phyloP scores from a whole-genome alignment of 2,797 vertebrate species.

The Fundulus diaphanus region DNA sequence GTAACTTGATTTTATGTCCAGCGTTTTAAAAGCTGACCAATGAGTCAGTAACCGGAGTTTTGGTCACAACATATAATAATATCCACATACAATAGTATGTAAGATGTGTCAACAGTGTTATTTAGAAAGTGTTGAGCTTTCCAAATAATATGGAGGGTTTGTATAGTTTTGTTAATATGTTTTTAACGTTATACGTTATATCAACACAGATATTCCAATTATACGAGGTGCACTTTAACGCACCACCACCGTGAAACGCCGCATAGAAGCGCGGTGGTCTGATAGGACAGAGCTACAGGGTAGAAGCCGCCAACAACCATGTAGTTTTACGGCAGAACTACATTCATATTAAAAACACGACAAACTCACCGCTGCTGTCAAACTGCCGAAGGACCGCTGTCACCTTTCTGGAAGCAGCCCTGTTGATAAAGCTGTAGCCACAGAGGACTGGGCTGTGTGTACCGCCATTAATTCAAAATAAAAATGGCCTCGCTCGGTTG shows the following conservation, averaged over 20 bases:
- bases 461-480: too few relatives aligned
- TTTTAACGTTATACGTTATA: not conserved
- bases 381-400: not conserved
- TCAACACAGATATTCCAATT: not conserved
- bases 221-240: not conserved
- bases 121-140: not conserved
- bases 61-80: not conserved
- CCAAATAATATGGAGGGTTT: not conserved
- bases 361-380: not conserved
- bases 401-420: too few relatives aligned
- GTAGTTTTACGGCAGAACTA: too few relatives aligned
- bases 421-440: too few relatives aligned
- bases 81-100: not conserved
- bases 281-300: not conserved
- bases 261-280: too few relatives aligned
- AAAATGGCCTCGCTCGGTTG: too few relatives aligned
- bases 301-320: too few relatives aligned
- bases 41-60: not conserved
- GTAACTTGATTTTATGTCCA: not conserved
- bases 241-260: not conserved
- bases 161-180: not conserved
- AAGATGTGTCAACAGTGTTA: not conserved
- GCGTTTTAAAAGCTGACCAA: not conserved
- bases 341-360: not conserved
- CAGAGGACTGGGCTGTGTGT: too few relatives aligned